Evolutionary conservation across 2,113 vertebrate species (phyloP).

Genomic region (Campylomormyrus numenius): DNA sequence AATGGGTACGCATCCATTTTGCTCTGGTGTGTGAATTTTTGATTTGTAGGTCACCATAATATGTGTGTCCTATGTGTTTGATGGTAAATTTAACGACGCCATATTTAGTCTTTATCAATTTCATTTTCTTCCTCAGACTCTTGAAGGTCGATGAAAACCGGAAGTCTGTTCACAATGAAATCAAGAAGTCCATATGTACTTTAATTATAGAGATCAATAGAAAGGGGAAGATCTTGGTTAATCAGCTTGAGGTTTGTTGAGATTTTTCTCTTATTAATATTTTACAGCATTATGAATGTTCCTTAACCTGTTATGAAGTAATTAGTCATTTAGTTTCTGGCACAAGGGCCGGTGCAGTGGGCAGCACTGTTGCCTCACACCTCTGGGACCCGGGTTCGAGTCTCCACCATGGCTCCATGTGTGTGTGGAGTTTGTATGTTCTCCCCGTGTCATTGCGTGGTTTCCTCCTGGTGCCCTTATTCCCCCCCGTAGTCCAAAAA

Average conservation of each 20-base stretch:
- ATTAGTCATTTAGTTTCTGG: not conserved
- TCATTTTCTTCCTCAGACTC: constrained; percentile 63
- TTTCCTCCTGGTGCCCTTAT: not conserved
- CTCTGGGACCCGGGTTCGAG: not conserved
- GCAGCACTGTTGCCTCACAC: not conserved
- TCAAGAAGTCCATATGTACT: constrained; percentile 94
- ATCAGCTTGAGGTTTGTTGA: constrained; percentile 83
- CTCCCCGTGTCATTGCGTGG: not conserved
- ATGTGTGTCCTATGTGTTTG: not conserved
- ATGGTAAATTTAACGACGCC: not conserved
- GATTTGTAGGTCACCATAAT: not conserved
- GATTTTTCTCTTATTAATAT: not conserved
- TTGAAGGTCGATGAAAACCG: constrained; percentile 94
- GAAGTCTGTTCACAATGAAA: constrained; percentile 89
- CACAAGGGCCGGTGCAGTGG: not conserved
- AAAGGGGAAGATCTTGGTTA: constrained; percentile 90
- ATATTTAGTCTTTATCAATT: not conserved
- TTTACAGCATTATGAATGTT: not conserved
- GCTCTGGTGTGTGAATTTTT: not conserved
- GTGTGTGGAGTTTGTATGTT: not conserved
- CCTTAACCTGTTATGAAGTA: not conserved
- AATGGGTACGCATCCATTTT: constrained; percentile 64
- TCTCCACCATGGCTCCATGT: not conserved
- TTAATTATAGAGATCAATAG: constrained; percentile 97
- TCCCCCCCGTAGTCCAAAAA: not conserved